A percentile compares a stretch with the other conserved stretches of the same genome.
Evolutionary conservation across 2,113 vertebrate species (phyloP).

Genomic region (Acrocephalus kingi): DNA sequence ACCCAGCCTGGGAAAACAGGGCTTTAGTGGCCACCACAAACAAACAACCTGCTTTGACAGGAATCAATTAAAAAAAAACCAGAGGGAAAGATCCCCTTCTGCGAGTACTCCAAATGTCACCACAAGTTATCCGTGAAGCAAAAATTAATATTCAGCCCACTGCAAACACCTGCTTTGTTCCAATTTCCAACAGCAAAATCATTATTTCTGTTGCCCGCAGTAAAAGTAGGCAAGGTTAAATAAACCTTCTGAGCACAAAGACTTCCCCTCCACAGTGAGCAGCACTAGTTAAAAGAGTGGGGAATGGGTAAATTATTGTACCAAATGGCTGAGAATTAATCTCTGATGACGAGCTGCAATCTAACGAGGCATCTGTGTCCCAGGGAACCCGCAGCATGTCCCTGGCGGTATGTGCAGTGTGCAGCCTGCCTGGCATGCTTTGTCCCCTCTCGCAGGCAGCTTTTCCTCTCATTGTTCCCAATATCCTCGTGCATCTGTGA

Average conservation of each 20-base stretch:
- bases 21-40: not conserved
- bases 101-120: not conserved
- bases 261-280: slow-evolving; percentile 56
- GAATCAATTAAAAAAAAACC: not conserved
- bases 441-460: slow-evolving; percentile 81
- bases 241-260: slow-evolving; percentile 74
- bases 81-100: not conserved
- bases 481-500: slow-evolving; percentile 87
- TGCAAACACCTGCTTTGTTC: slow-evolving; percentile 52
- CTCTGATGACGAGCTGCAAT: slow-evolving; percentile 83
- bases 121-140: not conserved
- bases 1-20: not conserved
- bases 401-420: slow-evolving; percentile 82
- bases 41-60: not conserved
- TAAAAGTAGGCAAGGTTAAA: slow-evolving; percentile 74
- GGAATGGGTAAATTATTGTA: slow-evolving; percentile 83
- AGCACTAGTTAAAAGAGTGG: slow-evolving; percentile 78
- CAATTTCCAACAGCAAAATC: slow-evolving; percentile 58
- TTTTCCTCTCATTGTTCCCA: slow-evolving; percentile 84
- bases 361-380: slow-evolving; percentile 85
- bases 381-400: slow-evolving; percentile 79
- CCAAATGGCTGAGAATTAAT: slow-evolving; percentile 87
- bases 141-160: slow-evolving; percentile 52
- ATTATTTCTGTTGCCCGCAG: slow-evolving; percentile 45
- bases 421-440: slow-evolving; percentile 80